Evolutionary conservation across 2,797 vertebrate genomes (phyloP).

Genomic region (Nyctibius grandis): DNA sequence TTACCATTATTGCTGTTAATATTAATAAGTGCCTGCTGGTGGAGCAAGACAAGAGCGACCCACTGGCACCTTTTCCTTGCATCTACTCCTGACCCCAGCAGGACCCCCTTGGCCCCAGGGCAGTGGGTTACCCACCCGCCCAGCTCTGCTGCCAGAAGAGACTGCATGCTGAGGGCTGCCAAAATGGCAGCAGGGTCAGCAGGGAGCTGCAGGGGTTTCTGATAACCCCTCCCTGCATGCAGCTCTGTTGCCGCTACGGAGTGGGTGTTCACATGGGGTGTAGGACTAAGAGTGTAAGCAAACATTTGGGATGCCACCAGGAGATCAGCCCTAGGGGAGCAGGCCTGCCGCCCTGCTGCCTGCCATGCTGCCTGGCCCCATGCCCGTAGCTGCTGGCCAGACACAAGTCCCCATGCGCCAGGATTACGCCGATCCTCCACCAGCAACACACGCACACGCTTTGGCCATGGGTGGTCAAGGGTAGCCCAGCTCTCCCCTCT

Average conservation of each 20-base stretch:
- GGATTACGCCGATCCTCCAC: rapidly evolving
- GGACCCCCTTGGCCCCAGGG: background rate
- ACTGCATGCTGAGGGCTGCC: rapidly evolving
- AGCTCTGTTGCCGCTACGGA: background rate
- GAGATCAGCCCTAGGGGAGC: background rate
- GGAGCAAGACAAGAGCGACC: background rate
- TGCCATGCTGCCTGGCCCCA: rapidly evolving
- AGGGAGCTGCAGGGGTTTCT: background rate
- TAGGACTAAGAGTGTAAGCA: background rate
- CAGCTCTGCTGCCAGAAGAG: background rate
- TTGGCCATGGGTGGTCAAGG: rapidly evolving
- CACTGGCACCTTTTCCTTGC: background rate
- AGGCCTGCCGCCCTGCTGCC: rapidly evolving
- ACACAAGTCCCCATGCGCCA: rapidly evolving
- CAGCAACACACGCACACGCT: rapidly evolving
- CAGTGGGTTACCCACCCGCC: background rate
- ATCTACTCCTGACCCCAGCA: background rate
- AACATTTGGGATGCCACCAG: background rate
- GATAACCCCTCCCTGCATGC: rapidly evolving
- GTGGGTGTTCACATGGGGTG: rapidly evolving
- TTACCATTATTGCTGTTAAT: background rate
- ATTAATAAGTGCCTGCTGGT: background rate
- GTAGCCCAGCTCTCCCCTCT: background rate
- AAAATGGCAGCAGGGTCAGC: background rate
- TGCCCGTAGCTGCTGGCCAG: background rate